A percentile compares a stretch with the other conserved stretches of the same genome.
Evolutionary conservation across 2,113 vertebrate species (phyloP).

Genomic region (Columba livia): DNA sequence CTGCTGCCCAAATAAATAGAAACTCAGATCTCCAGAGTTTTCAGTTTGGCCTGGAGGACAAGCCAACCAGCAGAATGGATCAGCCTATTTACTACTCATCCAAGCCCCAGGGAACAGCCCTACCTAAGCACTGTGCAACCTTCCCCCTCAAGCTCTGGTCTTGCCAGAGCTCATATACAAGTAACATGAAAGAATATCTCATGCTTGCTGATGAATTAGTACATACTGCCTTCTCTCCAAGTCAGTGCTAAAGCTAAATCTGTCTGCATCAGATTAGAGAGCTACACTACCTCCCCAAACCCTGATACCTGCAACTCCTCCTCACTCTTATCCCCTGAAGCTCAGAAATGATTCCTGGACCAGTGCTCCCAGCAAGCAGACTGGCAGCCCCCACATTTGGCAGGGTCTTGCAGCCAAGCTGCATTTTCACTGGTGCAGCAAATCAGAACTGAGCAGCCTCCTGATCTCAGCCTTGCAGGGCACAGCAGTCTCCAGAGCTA

Average conservation of each 20-base stretch:
- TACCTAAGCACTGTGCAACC: not conserved
- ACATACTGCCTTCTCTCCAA: not conserved
- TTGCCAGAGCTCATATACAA: not conserved
- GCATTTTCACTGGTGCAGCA: conserved; percentile 10
- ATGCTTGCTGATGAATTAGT: conserved; percentile 7
- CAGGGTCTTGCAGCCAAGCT: not conserved
- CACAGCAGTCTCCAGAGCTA: not conserved
- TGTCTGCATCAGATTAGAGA: conserved; percentile 11
- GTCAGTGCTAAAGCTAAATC: not conserved
- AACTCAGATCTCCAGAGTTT: not conserved
- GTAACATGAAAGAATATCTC: conserved; percentile 15
- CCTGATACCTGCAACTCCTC: not conserved
- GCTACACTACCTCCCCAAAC: not conserved
- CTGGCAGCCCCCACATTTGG: not conserved
- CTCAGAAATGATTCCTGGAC: not conserved
- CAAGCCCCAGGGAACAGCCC: not conserved
- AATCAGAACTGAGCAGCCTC: conserved; percentile 1
- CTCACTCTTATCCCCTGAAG: not conserved
- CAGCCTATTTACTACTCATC: not conserved
- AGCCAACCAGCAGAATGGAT: conserved; percentile 24
- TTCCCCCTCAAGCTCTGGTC: not conserved
- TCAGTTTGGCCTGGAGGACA: not conserved
- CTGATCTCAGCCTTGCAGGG: not conserved
- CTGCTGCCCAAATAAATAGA: conserved; percentile 9
- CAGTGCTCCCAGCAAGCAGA: not conserved